Evolutionary conservation across 2,113 vertebrate species (phyloP).

Genomic region (Grallaria varia): DNA sequence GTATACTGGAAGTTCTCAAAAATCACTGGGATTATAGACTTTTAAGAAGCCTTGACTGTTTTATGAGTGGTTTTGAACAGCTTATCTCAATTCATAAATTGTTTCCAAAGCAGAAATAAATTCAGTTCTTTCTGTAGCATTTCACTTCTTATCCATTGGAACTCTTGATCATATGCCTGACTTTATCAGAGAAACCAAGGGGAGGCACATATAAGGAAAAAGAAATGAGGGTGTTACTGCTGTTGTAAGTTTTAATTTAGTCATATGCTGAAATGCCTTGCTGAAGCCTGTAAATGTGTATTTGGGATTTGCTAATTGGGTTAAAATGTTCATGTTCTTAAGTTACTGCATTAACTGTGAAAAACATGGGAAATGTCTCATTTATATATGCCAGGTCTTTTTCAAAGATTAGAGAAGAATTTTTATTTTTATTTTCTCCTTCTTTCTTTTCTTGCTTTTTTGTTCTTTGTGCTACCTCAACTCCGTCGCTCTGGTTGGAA

Average conservation of each 20-base stretch:
- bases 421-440: neutral
- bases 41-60: neutral
- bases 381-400: neutral
- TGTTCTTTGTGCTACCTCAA: slow-evolving; percentile 36
- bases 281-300: neutral
- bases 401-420: slow-evolving; percentile 4
- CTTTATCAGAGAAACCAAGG: neutral
- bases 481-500: slow-evolving; percentile 43
- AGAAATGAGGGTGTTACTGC: neutral
- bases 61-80: neutral
- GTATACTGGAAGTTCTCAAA: neutral
- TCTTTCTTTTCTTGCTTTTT: neutral
- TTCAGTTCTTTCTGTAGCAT: neutral
- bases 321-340: neutral
- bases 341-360: neutral
- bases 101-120: neutral
- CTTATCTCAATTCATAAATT: neutral
- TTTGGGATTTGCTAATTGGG: neutral
- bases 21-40: neutral
- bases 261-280: neutral
- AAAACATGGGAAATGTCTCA: neutral
- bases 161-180: neutral
- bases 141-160: neutral
- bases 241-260: neutral
- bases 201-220: neutral